Conservation (phyloP, 2,888 invertebrate genomes). For the Prosapia bicincta region DNA sequence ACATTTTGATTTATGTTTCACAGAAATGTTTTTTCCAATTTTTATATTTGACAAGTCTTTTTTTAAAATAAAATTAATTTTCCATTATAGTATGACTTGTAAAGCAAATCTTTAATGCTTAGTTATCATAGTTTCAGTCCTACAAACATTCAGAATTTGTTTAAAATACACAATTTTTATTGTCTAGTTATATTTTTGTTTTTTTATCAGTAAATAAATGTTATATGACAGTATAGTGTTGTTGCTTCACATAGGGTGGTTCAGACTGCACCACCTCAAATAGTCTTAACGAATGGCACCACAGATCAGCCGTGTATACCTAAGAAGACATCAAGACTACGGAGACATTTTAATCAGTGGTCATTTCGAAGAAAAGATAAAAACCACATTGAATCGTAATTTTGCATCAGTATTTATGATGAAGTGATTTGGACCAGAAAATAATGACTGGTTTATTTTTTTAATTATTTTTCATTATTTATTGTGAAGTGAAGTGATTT, state of each 20-base stretch:
- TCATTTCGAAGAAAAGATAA: conserved; percentile 30
- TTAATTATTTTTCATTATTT: background rate
- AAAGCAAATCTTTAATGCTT: no score
- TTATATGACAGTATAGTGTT: conserved; percentile 7
- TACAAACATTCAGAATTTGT: no score
- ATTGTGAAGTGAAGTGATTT: background rate
- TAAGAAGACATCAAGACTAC: conserved; percentile 20
- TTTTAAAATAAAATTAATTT: no score
- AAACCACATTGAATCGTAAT: background rate
- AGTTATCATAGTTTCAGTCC: no score
- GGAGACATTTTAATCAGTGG: conserved; percentile 31
- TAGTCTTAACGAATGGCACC: conserved; percentile 17
- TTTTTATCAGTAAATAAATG: background rate
- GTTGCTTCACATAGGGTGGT: conserved; percentile 14
- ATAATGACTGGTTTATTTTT: background rate
- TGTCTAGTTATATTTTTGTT: background rate
- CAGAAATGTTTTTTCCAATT: no score
- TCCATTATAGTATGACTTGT: no score
- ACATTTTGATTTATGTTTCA: no score
- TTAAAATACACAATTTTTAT: no score
- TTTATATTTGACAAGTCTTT: no score
- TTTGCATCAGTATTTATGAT: no score
- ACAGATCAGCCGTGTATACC: conserved; percentile 4
- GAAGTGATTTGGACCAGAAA: background rate
- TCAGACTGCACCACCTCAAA: background rate